Base-by-base conservation (phyloP, 2,113 vertebrate species). In the Antennarius striatus region DNA sequence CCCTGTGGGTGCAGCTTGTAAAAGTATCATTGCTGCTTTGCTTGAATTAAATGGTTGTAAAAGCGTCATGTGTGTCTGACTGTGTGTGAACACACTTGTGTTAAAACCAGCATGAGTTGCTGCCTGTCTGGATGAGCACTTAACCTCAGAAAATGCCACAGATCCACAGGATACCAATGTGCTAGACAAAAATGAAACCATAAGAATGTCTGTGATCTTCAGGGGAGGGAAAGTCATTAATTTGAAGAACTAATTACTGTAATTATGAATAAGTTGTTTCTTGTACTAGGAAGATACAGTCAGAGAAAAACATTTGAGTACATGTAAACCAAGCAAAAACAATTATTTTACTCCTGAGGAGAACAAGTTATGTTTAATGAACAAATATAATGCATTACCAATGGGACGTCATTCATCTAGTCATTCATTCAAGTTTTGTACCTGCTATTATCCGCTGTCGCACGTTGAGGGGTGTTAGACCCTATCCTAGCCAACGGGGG, bases 1-100 rank as follows among this genome's bases (percentile, higher is more conserved):
- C 60, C 47, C 69, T 39, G 47, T 54, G 68, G 10, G 75, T 62
- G 56, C 51, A 52, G 62, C 79, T 72, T 67, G 79, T 84, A 70
- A 84, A 84, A 84, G 58, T 61, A 75, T 82, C 68, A 56, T 65
- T 32, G 63, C 77, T 42, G 75, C 79, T 65, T 59, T 70, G 76
- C 3, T 67, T 14, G 67, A 68, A 53, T 67, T 67, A 56, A 70
- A 73, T 32, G 17, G 73, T 55, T 77, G 77, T 81, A 75, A 77
- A 82, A 49, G 30, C 17, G 29, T 52, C 46, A 59, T 72, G 75
- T 15, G 70, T 79, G 66, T 72, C 40, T 77, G 9, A 65, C 57
- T 50, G 46, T 56, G 32, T 68, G 63, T 56, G 60, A 51, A n/a
- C 16, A 46, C n/a, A 4, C 17, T 28, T 57, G 22, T 63, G 54